A percentile compares a stretch with the other conserved stretches of the same genome.
phyloP scores from a whole-genome alignment of 2,888 invertebrate species.

The Dimorphilus gyrociliatus region DNA sequence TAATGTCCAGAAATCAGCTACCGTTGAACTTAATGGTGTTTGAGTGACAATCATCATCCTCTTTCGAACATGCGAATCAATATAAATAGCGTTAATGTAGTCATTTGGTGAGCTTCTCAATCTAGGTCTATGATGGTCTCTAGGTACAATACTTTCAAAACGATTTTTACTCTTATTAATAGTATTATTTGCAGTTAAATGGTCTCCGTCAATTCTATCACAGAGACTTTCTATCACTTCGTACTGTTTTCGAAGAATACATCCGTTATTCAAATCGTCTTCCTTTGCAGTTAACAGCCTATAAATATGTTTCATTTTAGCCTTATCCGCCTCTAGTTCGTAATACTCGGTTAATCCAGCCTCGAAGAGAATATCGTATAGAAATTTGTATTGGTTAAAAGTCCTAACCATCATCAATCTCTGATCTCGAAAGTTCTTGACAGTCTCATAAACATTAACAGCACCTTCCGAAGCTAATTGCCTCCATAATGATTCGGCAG shows the following conservation, averaged over 20 bases:
- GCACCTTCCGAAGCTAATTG: conserved; percentile 25
- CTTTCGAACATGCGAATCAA: conserved; percentile 22
- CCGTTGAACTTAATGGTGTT: conserved; percentile 28
- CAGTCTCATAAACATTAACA: conserved; percentile 28
- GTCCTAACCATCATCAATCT: conserved; percentile 31
- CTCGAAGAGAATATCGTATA: conserved; percentile 33
- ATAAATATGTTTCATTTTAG: too few species aligned
- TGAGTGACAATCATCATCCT: conserved; percentile 32
- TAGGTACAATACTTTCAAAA: conserved; percentile 23
- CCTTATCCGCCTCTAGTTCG: too few species aligned
- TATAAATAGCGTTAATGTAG: conserved; percentile 33
- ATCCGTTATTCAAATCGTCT: too few species aligned
- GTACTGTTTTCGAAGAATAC: conserved; percentile 24
- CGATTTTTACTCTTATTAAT: conserved; percentile 25
- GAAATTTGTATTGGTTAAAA: conserved; percentile 28
- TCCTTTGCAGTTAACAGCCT: conserved; percentile 16
- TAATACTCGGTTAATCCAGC: too few species aligned
- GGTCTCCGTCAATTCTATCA: too few species aligned
- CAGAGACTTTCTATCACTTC: conserved; percentile 20
- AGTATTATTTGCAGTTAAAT: conserved; percentile 10
- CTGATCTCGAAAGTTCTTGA: conserved; percentile 21
- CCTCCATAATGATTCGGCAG: conserved; percentile 27
- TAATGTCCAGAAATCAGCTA: conserved; percentile 33
- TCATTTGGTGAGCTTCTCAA: too few species aligned
- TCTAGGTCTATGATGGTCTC: too few species aligned